Evolutionary conservation across 2,888 invertebrate species (phyloP), one percentile per base, ranked within the genome.

Genomic region (Stenodera caucasica): DNA sequence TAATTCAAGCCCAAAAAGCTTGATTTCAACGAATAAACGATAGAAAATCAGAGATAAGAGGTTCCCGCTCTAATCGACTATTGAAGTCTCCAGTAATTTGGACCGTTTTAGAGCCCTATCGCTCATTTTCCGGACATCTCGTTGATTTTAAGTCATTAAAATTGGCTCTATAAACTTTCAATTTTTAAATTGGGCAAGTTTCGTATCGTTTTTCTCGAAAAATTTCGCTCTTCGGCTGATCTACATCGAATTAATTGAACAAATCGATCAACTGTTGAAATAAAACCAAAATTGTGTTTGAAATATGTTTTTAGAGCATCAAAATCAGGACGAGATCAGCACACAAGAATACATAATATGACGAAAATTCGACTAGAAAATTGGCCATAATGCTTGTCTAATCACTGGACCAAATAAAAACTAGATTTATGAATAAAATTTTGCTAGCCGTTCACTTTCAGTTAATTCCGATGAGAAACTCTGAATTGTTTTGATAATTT

Each of bases 391-490:
- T 18, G 9, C 15, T 37, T 40, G 18, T 57, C 45, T 62, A 57
- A 37, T 53, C 62, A 63, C 37, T 57, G 54, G 62, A 66, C 64
- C 66, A 57, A 53, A 57, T 58, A 60, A 63, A 53, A 57, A 40
- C 9, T 26, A 4, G 2, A 4, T 26, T 26, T 26, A 26, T 2
- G 5, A 26, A 26, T 5, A 26, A 26, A 26, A 26, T 26, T 26
- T 26, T 26, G 26, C 5, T 26, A 4, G 5, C 5, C 2, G 5
- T 45, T 45, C 45, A 45, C 45, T 45, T 45, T 45, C 45, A 45
- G 23, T 45, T 23, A 23, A 45, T 21, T 12, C 12, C 12, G 2
- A 45, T 45, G 21, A 45, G 2, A 26, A 26, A n/a, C n/a, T n/a
- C n/a, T n/a, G n/a, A n/a, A n/a, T n/a, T n/a, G n/a, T n/a, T n/a